These are phyloP conservation scores for Synanthedon tipuliformis DNA, from an alignment of 2,888 invertebrate species.

Conservation along the genomic window DNA sequence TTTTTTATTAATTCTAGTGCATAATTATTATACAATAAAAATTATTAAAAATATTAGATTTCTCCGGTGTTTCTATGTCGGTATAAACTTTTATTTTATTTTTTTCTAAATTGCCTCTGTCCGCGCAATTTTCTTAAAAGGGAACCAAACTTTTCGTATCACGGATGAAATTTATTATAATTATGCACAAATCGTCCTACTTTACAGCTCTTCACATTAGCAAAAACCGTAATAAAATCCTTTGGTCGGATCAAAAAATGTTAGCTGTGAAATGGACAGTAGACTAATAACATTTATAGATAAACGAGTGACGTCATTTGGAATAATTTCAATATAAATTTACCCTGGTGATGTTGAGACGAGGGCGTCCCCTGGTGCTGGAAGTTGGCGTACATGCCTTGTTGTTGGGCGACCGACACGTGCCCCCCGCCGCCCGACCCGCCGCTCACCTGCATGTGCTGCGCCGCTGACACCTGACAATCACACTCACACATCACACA, in stretches of 20 bases:
- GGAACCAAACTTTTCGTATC: too few species aligned
- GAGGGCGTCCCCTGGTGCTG: slow-evolving; percentile 59
- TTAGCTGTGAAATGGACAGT: slow-evolving; percentile 4
- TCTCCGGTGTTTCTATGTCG: too few species aligned
- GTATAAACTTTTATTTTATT: too few species aligned
- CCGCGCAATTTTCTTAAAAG: too few species aligned
- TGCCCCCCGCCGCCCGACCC: slow-evolving; percentile 19
- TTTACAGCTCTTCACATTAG: neutral
- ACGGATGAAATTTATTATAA: too few species aligned
- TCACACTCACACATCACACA: slow-evolving; percentile 2
- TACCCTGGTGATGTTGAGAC: slow-evolving; percentile 64
- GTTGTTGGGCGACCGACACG: slow-evolving; percentile 86
- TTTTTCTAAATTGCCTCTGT: too few species aligned
- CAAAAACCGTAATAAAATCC: neutral
- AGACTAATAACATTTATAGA: slow-evolving; percentile 2
- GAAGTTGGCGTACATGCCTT: slow-evolving; percentile 78
- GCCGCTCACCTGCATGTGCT: slow-evolving; percentile 83
- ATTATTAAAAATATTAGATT: too few species aligned
- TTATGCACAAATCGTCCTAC: neutral
- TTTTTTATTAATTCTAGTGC: too few species aligned
- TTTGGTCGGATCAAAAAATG: neutral
- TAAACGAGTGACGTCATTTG: neutral
- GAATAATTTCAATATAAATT: slow-evolving; percentile 1
- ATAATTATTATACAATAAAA: too few species aligned
- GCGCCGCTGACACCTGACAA: slow-evolving; percentile 84